Base-by-base conservation (phyloP, 2,888 invertebrate genomes). In the Coenonympha glycerion region DNA sequence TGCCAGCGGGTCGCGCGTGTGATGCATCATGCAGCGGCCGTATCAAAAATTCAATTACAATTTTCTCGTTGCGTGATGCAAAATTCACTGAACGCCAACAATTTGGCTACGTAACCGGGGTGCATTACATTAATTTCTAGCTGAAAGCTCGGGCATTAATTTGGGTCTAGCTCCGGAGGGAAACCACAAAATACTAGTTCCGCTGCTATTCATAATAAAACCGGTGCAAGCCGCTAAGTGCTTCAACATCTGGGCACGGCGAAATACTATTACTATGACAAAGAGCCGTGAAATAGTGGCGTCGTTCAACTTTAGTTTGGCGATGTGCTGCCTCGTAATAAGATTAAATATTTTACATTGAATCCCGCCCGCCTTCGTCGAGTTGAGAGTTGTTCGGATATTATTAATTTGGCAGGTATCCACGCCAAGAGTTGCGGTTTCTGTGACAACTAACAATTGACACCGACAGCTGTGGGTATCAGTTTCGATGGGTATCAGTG, bases 51-150 rank as follows among this genome's bases (percentile, higher is more conserved):
- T 77, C 73, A 79, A 79, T 81, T 79, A 79, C 69, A 72, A 73
- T 75, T 76, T 74, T 59, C 66, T 57, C 59, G 64, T 64, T 63
- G 64, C 62, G 61, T 61, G 64, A 63, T 66, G 64, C 68, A 70
- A 73, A 77, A 79, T 82, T 76, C 74, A 75, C 72, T 75, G 76
- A 78, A 76, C 71, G 76, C 78, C 73, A 76, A 78, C 84, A 81
- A 78, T 82, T 81, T 78, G 78, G 76, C 79, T 71, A 69, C 76
- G 76, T 80, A 79, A 78, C 80, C 77, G 77, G 72, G 81, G 85
- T 84, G 80, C 83, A 85, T 86, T 83, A 83, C 84, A 86, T 85
- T 86, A 85, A 85, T 85, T 82, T 81, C 76, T 68, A 79, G 84
- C 82, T 80, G 81, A 83, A 81, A 85, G 82, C 81, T 68, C 69